Evolutionary conservation across 2,113 vertebrate genomes (phyloP).

Genomic region (Rhabdomys dilectus): DNA sequence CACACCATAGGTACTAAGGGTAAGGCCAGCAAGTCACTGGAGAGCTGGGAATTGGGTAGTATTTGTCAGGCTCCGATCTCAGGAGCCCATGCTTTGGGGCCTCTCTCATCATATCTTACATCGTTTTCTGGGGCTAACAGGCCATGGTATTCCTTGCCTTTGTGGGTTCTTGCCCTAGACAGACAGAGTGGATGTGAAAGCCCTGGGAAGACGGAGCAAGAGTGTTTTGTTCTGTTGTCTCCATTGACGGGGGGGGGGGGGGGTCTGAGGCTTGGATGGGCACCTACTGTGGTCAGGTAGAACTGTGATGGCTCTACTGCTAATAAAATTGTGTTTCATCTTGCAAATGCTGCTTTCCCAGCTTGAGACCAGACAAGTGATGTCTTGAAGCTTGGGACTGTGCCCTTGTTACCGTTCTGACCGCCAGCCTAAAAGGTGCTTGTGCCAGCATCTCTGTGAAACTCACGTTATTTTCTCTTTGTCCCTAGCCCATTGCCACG

Average conservation of each 20-base stretch:
- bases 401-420: background rate
- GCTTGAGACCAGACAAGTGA: background rate
- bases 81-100: background rate
- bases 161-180: background rate
- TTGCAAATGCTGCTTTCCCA: background rate
- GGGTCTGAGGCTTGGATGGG: background rate
- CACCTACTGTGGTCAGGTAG: fast-evolving
- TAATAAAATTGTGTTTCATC: background rate
- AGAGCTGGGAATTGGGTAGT: background rate
- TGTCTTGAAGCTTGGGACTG: background rate
- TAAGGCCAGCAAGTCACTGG: background rate
- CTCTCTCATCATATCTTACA: background rate
- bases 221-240: background rate
- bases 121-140: background rate
- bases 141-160: too few relatives aligned
- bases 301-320: background rate
- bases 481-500: slow-evolving; percentile 69
- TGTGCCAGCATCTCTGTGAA: background rate
- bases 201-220: background rate
- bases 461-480: slow-evolving; percentile 42
- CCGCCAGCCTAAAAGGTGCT: background rate
- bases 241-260: background rate
- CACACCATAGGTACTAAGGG: too few relatives aligned
- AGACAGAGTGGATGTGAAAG: fast-evolving
- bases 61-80: background rate